Base-by-base conservation (phyloP, 2,113 vertebrate species). In the Rhagologus leucostigma region DNA sequence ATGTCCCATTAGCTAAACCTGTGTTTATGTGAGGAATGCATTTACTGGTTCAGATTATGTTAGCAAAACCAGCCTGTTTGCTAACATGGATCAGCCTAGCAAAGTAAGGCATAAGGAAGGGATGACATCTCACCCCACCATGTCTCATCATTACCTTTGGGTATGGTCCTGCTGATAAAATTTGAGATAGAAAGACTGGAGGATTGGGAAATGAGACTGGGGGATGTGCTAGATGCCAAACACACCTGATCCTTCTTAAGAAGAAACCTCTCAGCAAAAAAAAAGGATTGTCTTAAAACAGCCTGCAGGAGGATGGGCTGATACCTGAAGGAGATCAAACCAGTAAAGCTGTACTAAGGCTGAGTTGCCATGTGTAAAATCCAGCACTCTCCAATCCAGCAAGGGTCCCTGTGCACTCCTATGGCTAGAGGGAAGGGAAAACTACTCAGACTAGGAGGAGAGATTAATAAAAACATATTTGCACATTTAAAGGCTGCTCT, bases 301-400 rank as follows among this genome's bases (percentile, higher is more conserved):
- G 67, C 70, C 76, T 90, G 49, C 63, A 80, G 63, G 89, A 93
- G 84, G 87, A 76, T 81, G 71, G 49, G 35, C 57, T 75, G 80
- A 62, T 92, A 95, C 71, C 83, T 91, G 87, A 88, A 88, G 70
- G 75, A 92, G 75, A 93, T 92, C 59, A 91, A 52, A 88, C 57
- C 59, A 70, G 56, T 52, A 69, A 89, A 88, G 62, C 62, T 76
- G 26, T 68, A 68, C 65, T 95, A 68, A 84, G 59, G 57, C 74
- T 74, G 73, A 85, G 83, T 68, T 87, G 33, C 64, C 77, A 55
- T 39, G 41, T 89, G 59, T 87, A 95, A 96, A 93, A 93, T 77
- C 33, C 14, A 6, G 30, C 3, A 16, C 26, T 37, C 78, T 24
- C 65, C 52, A 59, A 30, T 82, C 62, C 57, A 92, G 56, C 59